Base-by-base conservation (phyloP, 1,140 invertebrate genomes). In the Procambarus virginalis region DNA sequence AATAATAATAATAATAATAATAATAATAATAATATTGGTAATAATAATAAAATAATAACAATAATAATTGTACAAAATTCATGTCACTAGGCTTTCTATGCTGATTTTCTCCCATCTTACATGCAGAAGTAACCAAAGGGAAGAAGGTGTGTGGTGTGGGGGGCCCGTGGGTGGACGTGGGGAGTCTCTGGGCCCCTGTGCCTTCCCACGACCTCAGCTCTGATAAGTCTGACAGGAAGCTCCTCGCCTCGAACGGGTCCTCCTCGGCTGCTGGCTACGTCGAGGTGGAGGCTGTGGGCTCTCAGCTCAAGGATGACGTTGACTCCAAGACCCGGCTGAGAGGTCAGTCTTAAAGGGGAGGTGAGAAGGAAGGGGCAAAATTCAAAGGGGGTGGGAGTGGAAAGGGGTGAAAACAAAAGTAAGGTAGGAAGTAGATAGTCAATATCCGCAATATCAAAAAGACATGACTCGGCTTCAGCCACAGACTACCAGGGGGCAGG, bases 141-240 rank as follows among this genome's bases (percentile, higher is more conserved):
- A 64, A 64, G 20, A 64, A 64, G 20, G 58, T 86, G 58, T 79
- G 81, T 51, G 64, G 82, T 12, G 80, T 84, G 55, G 81, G 81
- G 14, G 73, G 70, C 17, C 81, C 87, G 12, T 89, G 87, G 87
- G 82, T 70, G 22, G 87, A 89, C 10, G 87, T 89, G 3, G 87
- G 87, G n/a, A 73, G 80, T 1, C 87, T 89, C n/a, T 89, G 87
- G 87, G 73, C 87, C 4, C 60, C 86, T 8, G 86, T 84, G 5
- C 64, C 80, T n/a, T 64, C 82, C 1, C 79, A 89, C 64, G 73
- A 84, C 46, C 73, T 89, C 80, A 83, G 55, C 60, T 89, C 87
- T 14, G 87, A 89, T 75, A 89, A 89, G 81, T 89, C 87, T 10
- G 87, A 89, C 75, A 77, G 82, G 75, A 89, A 89, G 73, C 87